Evolutionary conservation across 2,797 vertebrate species (phyloP).

Genomic region (Labroides dimidiatus): DNA sequence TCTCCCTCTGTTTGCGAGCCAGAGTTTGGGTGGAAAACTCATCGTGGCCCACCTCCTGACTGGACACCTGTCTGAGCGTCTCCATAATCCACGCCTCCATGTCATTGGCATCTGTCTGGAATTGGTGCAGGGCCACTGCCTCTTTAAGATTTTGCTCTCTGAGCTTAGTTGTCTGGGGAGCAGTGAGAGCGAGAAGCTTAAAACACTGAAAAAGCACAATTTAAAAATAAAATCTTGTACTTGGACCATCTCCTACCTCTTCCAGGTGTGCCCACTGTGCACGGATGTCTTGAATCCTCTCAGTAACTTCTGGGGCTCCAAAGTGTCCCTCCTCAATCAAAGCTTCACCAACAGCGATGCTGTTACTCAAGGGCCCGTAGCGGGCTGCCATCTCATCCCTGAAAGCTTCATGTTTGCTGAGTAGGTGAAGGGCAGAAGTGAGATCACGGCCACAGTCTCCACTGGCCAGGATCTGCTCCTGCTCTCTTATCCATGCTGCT

Average conservation of each 20-base stretch:
- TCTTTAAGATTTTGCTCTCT: conserved; percentile 87
- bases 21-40: conserved; percentile 94
- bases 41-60: conserved; percentile 91
- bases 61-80: conserved; percentile 89
- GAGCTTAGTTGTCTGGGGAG: conserved; percentile 79
- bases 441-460: conserved; percentile 93
- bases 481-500: conserved; percentile 94
- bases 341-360: conserved; percentile 87
- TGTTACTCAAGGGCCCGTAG: conserved; percentile 88
- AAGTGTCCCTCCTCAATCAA: conserved; percentile 88
- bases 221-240: neutral
- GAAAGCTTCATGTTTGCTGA: conserved; percentile 94
- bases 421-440: conserved; percentile 89
- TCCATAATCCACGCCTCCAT: conserved; percentile 93
- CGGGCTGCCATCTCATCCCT: conserved; percentile 93
- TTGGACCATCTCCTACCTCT: conserved; percentile 77
- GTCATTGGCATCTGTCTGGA: conserved; percentile 93
- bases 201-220: neutral
- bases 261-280: conserved; percentile 85
- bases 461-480: conserved; percentile 91
- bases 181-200: neutral
- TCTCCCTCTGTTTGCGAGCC: conserved; percentile 92
- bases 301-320: conserved; percentile 85
- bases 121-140: conserved; percentile 91
- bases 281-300: conserved; percentile 85